Evolutionary conservation across 2,888 invertebrate species (phyloP).

Genomic region (Prenolepis imparis): DNA sequence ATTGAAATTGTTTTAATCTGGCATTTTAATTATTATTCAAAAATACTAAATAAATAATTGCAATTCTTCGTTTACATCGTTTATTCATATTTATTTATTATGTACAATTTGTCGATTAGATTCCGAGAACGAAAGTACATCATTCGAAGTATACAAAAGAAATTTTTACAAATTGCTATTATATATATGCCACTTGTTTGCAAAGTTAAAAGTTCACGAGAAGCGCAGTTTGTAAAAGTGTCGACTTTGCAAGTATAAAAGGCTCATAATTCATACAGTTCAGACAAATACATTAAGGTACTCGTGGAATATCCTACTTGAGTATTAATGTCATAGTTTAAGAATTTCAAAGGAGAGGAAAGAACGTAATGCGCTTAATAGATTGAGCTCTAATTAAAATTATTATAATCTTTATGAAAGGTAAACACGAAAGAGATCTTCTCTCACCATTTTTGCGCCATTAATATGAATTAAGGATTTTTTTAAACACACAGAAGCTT

Average conservation of each 20-base stretch:
- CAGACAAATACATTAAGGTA: constrained; percentile 31
- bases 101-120: neutral
- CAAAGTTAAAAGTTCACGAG: constrained; percentile 21
- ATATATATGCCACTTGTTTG: constrained; percentile 2
- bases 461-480: neutral
- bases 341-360: neutral
- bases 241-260: constrained; percentile 36
- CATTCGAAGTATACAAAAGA: neutral
- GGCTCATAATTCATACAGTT: constrained; percentile 31
- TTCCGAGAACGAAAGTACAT: neutral
- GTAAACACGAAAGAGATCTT: neutral
- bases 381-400: neutral
- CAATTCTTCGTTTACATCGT: constrained; percentile 38
- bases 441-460: neutral
- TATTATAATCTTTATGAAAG: neutral
- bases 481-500: neutral
- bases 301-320: neutral
- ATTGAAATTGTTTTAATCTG: constrained; percentile 60
- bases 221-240: constrained; percentile 16
- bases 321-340: constrained; percentile 15
- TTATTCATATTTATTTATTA: constrained; percentile 18
- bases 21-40: constrained; percentile 58
- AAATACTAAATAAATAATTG: constrained; percentile 63
- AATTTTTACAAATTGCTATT: constrained; percentile 29
- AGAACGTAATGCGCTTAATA: neutral